Base-by-base conservation (phyloP, 2,113 vertebrate species). In the Epinephelus moara region DNA sequence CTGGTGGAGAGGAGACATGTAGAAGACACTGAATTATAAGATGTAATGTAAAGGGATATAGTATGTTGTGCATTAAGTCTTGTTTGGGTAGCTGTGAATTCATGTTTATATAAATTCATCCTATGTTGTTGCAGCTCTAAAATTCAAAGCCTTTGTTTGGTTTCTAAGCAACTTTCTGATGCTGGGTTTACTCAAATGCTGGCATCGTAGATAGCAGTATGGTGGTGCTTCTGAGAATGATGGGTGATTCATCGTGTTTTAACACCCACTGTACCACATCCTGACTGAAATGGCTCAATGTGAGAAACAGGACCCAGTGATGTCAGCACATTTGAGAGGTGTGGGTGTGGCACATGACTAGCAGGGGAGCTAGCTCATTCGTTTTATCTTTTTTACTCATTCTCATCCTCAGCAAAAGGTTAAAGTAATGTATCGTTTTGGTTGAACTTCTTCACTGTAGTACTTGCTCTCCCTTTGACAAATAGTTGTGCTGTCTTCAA, bases 241-340 rank as follows among this genome's bases (percentile, higher is more conserved):
- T 21, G 23, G 2, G 6, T 60, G 49, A 70, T 17, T 69, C 6
- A 42, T 63, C 77, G 1, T 63, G 8, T 72, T 82, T 76, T n/a
- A 69, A 80, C 81, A 74, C 47, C 63, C 49, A 11, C 23, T 42
- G 15, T 8, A 4, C 66, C 69, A 83, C 86, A 66, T 86, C 76
- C 73, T 78, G 85, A 56, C 27, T 60, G 56, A 81, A 55, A 73
- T 5, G 13, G 19, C 59, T 67, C 18, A 18, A 15, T 53, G 62
- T 80, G 67, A 76, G 23, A 85, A 70, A 69, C 50, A 62, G 33
- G 1, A 3, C 13, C 4, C 14, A 19, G 25, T 62, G 61, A 23
- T 64, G 52, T 78, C 70, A 78, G 57, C 27, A 68, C 49, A 63
- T 76, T 25, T 50, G 4, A 57, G 52, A 63, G 21, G 15, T 47